Evolutionary conservation across 2,113 vertebrate species (phyloP).

Genomic region (Caranx melampygus): DNA sequence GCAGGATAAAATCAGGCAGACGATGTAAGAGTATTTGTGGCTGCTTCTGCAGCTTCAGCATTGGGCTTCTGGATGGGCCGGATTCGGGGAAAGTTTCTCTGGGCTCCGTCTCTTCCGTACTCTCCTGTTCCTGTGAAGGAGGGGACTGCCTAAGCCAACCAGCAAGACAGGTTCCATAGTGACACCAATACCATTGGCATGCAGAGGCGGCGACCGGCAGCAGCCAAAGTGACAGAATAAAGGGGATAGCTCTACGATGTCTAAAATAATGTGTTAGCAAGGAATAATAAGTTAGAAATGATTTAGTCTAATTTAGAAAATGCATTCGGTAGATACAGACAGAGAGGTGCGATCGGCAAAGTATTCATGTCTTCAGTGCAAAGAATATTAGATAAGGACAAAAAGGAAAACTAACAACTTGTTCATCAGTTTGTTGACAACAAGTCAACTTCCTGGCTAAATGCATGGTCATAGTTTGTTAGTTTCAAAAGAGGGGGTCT

Average conservation of each 20-base stretch:
- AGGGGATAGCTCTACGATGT: slow-evolving; percentile 6
- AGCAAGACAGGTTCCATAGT: slow-evolving; percentile 74
- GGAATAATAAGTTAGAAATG: slow-evolving; percentile 16
- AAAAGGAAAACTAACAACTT: not conserved
- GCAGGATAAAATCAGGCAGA: slow-evolving; percentile 78
- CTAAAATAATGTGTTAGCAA: slow-evolving; percentile 40
- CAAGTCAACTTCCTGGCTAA: not conserved
- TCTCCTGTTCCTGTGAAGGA: slow-evolving; percentile 79
- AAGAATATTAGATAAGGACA: not conserved
- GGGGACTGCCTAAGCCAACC: slow-evolving; percentile 84
- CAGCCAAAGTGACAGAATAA: slow-evolving; percentile 59
- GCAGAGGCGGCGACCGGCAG: slow-evolving; percentile 67
- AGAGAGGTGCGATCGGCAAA: slow-evolving; percentile 2
- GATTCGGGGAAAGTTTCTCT: slow-evolving; percentile 66
- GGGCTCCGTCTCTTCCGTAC: slow-evolving; percentile 61
- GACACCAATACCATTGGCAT: slow-evolving; percentile 74
- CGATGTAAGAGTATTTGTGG: slow-evolving; percentile 76
- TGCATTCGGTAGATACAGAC: slow-evolving; percentile 21
- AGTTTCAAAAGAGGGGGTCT: not conserved
- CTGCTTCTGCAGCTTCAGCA: slow-evolving; percentile 69
- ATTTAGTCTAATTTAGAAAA: slow-evolving; percentile 18
- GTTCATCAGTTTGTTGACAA: not conserved
- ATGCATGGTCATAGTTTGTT: not conserved
- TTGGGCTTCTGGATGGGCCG: slow-evolving; percentile 63
- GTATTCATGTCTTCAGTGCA: not conserved